phyloP scores from a whole-genome alignment of 2,797 vertebrate species.

The Sebastes melanostomus region DNA sequence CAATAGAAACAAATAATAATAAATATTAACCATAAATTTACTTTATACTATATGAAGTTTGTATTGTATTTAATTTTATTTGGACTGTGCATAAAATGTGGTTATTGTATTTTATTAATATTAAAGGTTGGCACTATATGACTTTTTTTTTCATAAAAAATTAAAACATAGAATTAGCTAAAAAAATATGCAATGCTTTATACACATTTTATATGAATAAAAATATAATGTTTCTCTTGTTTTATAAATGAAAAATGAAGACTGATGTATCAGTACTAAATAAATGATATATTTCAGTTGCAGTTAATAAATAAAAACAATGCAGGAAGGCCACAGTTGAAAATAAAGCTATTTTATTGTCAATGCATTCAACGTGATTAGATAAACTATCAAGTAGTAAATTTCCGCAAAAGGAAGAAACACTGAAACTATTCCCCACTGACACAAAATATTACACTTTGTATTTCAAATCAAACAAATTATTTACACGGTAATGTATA shows the following conservation, averaged over 20 bases:
- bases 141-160: neutral
- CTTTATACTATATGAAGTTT: neutral
- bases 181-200: too few species aligned
- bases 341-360: conserved; percentile 99
- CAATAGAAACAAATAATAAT: neutral
- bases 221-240: neutral
- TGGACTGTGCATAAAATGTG: neutral
- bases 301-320: neutral
- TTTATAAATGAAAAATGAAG: neutral
- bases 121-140: neutral
- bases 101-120: neutral
- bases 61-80: neutral
- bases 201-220: neutral
- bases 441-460: conserved; percentile 97
- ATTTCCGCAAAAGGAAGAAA: conserved; percentile 90
- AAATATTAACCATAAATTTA: neutral
- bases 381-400: conserved; percentile 99
- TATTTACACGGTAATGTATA: conserved; percentile 88
- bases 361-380: conserved; percentile 99
- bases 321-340: conserved; percentile 81
- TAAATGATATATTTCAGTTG: neutral
- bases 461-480: conserved; percentile 88
- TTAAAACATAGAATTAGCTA: neutral
- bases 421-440: conserved; percentile 93
- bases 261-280: neutral